Conservation (phyloP, 2,113 vertebrate species). For the Phoenicopterus ruber region DNA sequence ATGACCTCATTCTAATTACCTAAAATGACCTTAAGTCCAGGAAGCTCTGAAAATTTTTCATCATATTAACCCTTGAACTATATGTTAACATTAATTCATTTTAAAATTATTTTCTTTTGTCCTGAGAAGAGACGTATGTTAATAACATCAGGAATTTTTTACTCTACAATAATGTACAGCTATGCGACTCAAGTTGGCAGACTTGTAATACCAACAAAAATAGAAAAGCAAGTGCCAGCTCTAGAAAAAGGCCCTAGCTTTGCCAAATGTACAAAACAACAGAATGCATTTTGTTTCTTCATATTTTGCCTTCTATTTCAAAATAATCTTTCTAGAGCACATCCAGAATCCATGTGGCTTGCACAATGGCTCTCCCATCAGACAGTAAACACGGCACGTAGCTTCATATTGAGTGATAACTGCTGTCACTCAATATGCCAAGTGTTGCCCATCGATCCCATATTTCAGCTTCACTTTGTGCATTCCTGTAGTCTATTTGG, state of each 20-base stretch:
- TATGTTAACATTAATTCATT: not conserved
- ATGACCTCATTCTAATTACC: not conserved
- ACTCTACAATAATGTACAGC: not conserved
- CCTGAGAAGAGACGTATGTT: not conserved
- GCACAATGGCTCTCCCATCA: not conserved
- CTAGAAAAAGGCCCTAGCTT: not conserved
- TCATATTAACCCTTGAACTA: not conserved
- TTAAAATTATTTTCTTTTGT: not conserved
- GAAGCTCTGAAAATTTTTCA: not conserved
- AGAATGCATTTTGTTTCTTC: not conserved
- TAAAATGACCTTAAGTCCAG: not conserved
- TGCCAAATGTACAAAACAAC: not conserved
- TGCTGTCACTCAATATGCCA: not conserved
- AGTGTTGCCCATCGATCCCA: not conserved
- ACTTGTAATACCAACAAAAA: not conserved
- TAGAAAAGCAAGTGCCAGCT: not conserved
- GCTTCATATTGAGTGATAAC: not conserved
- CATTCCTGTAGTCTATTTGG: not conserved
- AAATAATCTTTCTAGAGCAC: not conserved
- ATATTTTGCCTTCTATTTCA: not conserved
- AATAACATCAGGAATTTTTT: not conserved
- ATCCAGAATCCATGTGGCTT: not conserved
- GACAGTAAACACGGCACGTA: not conserved
- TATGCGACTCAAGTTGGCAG: not conserved
- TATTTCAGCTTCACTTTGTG: not conserved